Conservation (phyloP, 1,140 invertebrate species). For the Chelonus insularis region DNA sequence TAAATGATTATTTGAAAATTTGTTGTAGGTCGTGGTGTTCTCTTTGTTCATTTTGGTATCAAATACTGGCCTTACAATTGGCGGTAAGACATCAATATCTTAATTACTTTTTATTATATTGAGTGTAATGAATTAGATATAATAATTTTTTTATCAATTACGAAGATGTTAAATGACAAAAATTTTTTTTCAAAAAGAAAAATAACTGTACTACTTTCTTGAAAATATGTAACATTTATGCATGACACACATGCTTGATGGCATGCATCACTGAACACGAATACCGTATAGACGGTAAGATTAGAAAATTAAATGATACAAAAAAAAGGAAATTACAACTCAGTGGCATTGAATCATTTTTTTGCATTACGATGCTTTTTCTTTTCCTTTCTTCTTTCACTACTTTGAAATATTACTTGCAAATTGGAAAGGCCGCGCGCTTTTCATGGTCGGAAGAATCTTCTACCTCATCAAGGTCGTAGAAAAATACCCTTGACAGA, state of each 20-base stretch:
- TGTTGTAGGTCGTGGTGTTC: background rate
- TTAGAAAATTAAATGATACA: constrained; percentile 12
- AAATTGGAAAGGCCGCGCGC: constrained; percentile 18
- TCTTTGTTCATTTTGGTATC: constrained; percentile 20
- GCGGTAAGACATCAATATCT: constrained; percentile 33
- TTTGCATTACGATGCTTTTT: too few species aligned
- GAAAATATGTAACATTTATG: constrained; percentile 39
- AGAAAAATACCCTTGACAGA: background rate
- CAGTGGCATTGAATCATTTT: background rate
- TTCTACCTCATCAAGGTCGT: constrained; percentile 7
- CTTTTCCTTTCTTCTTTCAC: background rate
- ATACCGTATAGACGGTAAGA: background rate
- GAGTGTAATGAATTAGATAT: too few species aligned
- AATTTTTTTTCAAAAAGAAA: constrained; percentile 24
- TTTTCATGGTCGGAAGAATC: background rate
- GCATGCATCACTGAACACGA: constrained; percentile 35
- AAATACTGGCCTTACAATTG: constrained; percentile 30
- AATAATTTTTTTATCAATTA: background rate
- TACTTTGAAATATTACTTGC: background rate
- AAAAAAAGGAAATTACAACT: constrained; percentile 15
- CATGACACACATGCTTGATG: constrained; percentile 44
- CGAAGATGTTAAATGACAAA: too few species aligned
- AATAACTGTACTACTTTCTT: constrained; percentile 47
- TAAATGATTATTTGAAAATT: too few species aligned
- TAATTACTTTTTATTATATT: too few species aligned